phyloP scores from a whole-genome alignment of 2,888 invertebrate genomes.

The Diogma glabrata region DNA sequence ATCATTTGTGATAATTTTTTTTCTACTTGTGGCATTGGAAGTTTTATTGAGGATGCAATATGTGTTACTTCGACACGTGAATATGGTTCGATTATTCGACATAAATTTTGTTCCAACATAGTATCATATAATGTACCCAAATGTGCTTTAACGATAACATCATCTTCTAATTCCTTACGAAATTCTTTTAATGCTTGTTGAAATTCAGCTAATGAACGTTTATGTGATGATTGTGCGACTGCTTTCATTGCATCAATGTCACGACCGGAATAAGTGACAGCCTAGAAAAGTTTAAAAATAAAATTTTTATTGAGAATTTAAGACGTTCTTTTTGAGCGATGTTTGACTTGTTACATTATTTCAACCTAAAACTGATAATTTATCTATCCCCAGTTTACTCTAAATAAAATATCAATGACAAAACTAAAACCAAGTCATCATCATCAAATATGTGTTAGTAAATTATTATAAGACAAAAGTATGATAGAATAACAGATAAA shows the following conservation, averaged over 20 bases:
- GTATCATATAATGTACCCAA: conserved; percentile 94
- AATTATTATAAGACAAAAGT: too few relatives aligned
- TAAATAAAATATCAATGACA: too few relatives aligned
- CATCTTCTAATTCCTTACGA: conserved; percentile 82
- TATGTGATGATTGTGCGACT: conserved; percentile 91
- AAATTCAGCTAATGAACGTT: conserved; percentile 94
- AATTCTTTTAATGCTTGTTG: conserved; percentile 79
- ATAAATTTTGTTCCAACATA: conserved; percentile 98
- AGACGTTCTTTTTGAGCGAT: too few relatives aligned
- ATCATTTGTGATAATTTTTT: conserved; percentile 99
- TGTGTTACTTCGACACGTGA: conserved; percentile 86
- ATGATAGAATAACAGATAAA: too few relatives aligned
- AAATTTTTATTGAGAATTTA: not conserved
- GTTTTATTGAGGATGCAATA: conserved; percentile 80
- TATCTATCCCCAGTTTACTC: too few relatives aligned
- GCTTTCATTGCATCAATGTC: conserved; percentile 98
- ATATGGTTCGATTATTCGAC: conserved; percentile 97
- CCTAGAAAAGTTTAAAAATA: conserved; percentile 32
- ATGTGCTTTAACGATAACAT: conserved; percentile 94
- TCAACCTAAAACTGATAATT: too few relatives aligned
- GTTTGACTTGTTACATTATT: too few relatives aligned
- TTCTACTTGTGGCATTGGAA: conserved; percentile 86
- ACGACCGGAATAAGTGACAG: conserved; percentile 88
- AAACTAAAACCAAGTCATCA: too few relatives aligned
- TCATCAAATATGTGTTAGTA: too few relatives aligned